Base-by-base conservation (phyloP, 35 echinoderm and acorn worm genomes). In the Heliocidaris tuberculata region DNA sequence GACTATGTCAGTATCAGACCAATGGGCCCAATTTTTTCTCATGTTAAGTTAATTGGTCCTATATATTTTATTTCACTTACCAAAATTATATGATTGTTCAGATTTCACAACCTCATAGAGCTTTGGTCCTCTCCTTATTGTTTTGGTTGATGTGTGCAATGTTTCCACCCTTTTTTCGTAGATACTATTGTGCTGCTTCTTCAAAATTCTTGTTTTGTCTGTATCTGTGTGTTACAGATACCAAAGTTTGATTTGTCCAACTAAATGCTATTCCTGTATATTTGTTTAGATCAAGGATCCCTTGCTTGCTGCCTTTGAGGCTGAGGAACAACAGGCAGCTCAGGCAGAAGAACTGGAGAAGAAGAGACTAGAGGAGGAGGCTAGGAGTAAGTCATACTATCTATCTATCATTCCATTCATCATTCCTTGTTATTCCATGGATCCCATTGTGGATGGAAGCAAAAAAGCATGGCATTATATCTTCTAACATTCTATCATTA, bases 201-300 rank as follows among this genome's bases (percentile, higher is more conserved):
- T 17, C 2, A 0, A 6, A 27, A 2, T 60, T 60, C 19, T 60
- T 70, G 16, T 27, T 24, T 70, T 70, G 24, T 27, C 60, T 24
- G 24, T 70, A 70, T 70, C 0, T 6, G 2, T 70, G 60, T 17
- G 60, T 24, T 16, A 70, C 60, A 19, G 60, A 5, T 27, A 70
- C 15, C 24, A 70, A 70, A 1, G 5, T 27, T 78, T 56, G 52
- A 56, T 78, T 78, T 24, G 6, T 78, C 65, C 65, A 78, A 78
- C 61, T 78, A 78, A n/a, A 78, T 78, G 21, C 27, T n/a, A 7
- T 78, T 2, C 21, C 61, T 24, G 1, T 71, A 71, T 71, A 6
- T 30, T 94, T 30, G 15, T 30, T 49, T 86, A 99, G 98, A 97
- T 99, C 50, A 96, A 96, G 30, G 98, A 99, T 96, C 98, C 98